A percentile compares a stretch with the other conserved stretches of the same genome.
phyloP scores from a whole-genome alignment of 1,140 invertebrate species.

The Brachionus paranguensis region DNA sequence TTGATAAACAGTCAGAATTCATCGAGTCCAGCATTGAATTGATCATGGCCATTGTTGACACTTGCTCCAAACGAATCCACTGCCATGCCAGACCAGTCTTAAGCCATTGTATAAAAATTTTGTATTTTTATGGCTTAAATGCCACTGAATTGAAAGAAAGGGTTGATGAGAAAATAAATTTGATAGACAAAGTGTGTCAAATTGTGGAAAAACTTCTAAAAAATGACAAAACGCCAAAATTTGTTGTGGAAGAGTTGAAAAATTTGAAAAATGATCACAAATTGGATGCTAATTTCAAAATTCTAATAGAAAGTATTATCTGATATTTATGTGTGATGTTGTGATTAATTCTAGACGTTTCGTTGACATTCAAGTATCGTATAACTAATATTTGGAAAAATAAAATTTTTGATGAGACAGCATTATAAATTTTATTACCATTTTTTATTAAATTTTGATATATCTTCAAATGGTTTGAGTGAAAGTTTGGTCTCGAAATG shows the following conservation, averaged over 20 bases:
- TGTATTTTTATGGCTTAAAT: slow-evolving; percentile 29
- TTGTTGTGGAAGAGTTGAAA: not conserved
- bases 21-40: not conserved
- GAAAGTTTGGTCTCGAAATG: not conserved
- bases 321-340: not conserved
- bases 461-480: not conserved
- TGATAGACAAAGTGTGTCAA: not conserved
- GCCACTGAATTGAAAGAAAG: not conserved
- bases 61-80: not conserved
- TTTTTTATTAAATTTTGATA: not conserved
- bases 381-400: not conserved
- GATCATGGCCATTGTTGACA: not conserved
- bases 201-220: not conserved
- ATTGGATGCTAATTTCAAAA: not conserved
- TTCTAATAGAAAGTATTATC: not conserved
- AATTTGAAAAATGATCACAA: slow-evolving; percentile 6
- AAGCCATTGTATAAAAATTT: slow-evolving; percentile 14
- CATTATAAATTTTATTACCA: not conserved
- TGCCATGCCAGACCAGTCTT: not conserved
- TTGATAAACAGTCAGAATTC: not conserved
- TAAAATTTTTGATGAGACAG: not conserved
- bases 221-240: not conserved
- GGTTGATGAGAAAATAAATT: not conserved
- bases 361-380: not conserved
- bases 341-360: not conserved